Percentiles rank a stretch among this genome's conserved stretches.
phyloP scores from a whole-genome alignment of 2,888 invertebrate species.

The Caenorhabditis sinica region DNA sequence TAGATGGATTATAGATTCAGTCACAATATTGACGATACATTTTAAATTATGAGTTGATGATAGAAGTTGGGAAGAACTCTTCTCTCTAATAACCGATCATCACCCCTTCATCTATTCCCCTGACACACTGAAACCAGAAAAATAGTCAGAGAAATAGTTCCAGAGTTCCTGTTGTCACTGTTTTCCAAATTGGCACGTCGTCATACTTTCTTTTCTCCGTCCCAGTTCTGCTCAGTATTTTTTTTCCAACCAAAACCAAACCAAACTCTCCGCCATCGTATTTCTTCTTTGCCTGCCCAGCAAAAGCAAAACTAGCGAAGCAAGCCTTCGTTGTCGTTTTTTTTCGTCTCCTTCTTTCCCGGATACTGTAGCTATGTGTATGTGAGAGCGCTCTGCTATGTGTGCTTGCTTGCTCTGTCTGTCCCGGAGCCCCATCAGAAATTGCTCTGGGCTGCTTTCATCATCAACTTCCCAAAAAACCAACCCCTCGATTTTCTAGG shows the following conservation, averaged over 20 bases:
- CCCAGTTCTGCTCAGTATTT: conserved; percentile 16
- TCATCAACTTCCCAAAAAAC: conserved; percentile 36
- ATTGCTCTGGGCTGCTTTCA: conserved; percentile 51
- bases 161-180: conserved; percentile 25
- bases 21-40: conserved; percentile 63
- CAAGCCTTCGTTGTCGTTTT: conserved; percentile 50
- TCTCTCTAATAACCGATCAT: conserved; percentile 34
- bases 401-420: conserved; percentile 61
- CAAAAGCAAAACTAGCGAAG: conserved; percentile 46
- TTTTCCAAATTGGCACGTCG: conserved; percentile 24
- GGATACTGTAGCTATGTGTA: conserved; percentile 65
- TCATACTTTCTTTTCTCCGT: conserved; percentile 30
- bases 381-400: conserved; percentile 58
- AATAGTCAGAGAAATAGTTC: background rate
- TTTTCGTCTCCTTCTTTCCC: conserved; percentile 27
- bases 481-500: conserved; percentile 37
- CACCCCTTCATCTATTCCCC: background rate
- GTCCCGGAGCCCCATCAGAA: conserved; percentile 59
- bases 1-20: conserved; percentile 53
- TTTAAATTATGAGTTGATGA: conserved; percentile 32
- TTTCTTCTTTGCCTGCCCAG: conserved; percentile 21
- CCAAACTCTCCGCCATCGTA: conserved; percentile 45
- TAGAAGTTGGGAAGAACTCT: conserved; percentile 31
- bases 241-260: conserved; percentile 38
- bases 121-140: background rate